Conservation (phyloP, 2,797 vertebrate species). For the Pantherophis vulpinus region DNA sequence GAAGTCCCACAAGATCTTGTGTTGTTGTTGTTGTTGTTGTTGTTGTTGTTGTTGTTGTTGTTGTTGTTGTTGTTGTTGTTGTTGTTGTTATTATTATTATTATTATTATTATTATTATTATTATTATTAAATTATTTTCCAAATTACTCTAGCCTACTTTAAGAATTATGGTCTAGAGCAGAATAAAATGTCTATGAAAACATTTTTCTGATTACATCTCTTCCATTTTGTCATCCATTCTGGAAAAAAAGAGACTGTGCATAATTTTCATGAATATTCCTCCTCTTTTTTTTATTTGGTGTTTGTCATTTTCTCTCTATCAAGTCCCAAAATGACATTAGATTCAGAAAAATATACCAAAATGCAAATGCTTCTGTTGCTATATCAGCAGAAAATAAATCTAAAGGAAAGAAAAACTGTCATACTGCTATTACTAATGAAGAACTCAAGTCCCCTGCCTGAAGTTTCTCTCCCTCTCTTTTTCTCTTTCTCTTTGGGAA, state of each 20-base stretch:
- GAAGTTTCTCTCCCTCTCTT: neutral
- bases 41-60: too few relatives aligned
- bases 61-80: too few relatives aligned
- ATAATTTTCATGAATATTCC: neutral
- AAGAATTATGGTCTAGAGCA: neutral
- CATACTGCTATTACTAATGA: neutral
- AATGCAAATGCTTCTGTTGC: neutral
- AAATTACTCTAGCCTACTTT: neutral
- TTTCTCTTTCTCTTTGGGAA: neutral
- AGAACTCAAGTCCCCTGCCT: neutral
- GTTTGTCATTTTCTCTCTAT: neutral
- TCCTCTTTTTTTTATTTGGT: neutral
- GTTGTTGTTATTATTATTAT: too few relatives aligned
- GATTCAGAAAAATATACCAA: neutral
- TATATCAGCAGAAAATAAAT: neutral
- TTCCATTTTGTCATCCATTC: neutral
- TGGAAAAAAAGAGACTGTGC: neutral
- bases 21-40: too few relatives aligned
- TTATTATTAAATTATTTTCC: neutral
- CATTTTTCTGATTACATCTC: neutral
- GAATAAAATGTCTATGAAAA: neutral
- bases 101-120: too few relatives aligned
- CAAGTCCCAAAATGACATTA: neutral
- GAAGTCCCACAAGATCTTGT: too few relatives aligned
- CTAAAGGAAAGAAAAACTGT: neutral